Evolutionary conservation across 2,113 vertebrate genomes (phyloP).

Genomic region (Spheniscus mendiculus): DNA sequence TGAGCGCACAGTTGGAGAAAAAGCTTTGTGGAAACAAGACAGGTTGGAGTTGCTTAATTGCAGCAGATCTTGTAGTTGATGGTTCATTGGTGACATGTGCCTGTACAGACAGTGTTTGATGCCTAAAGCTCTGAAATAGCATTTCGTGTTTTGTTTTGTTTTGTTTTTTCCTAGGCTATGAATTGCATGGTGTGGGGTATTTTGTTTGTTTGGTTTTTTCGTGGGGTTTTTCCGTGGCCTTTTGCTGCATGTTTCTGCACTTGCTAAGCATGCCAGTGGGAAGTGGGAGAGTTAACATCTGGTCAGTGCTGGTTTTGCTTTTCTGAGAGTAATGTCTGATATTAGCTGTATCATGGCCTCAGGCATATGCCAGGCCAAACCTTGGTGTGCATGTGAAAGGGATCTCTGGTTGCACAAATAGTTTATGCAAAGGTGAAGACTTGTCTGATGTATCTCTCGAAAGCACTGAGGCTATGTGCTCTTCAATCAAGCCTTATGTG

Average conservation of each 20-base stretch:
- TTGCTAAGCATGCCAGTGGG: neutral
- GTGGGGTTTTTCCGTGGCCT: neutral
- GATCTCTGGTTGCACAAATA: neutral
- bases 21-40: neutral
- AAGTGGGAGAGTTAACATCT: neutral
- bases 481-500: neutral
- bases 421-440: neutral
- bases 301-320: neutral
- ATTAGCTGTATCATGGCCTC: neutral
- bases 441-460: neutral
- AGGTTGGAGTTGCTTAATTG: neutral
- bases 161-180: neutral
- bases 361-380: neutral
- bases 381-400: neutral
- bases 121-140: neutral
- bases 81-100: neutral
- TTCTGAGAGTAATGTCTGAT: neutral
- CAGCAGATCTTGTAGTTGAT: neutral
- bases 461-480: neutral
- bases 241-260: neutral
- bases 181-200: neutral
- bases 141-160: neutral
- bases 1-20: neutral
- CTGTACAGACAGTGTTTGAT: neutral
- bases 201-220: neutral